Conservation (phyloP, 2,888 invertebrate genomes). For the Habrosyne pyritoides region DNA sequence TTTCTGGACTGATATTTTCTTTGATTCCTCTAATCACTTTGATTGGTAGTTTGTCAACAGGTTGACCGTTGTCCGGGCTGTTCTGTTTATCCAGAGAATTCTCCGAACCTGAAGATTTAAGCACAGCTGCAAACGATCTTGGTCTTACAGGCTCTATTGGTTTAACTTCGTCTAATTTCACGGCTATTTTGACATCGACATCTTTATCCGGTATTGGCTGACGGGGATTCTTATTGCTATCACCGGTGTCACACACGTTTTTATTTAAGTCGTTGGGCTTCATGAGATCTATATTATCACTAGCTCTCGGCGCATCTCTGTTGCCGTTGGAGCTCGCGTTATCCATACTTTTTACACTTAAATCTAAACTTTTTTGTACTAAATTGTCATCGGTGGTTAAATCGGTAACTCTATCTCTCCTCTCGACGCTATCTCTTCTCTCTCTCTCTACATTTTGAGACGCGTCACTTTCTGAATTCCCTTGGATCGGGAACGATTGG, state of each 20-base stretch:
- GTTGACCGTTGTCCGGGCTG: conserved; percentile 67
- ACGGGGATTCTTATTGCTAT: conserved; percentile 28
- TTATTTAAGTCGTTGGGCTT: conserved; percentile 71
- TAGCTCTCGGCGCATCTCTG: conserved; percentile 36
- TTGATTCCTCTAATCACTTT: conserved; percentile 84
- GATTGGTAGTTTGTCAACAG: conserved; percentile 79
- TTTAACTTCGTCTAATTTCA: conserved; percentile 39
- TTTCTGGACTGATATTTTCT: conserved; percentile 86
- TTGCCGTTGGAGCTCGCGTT: conserved; percentile 50
- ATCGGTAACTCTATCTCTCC: conserved; percentile 62
- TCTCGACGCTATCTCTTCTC: conserved; percentile 5
- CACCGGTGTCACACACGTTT: conserved; percentile 43
- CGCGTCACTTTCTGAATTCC: conserved; percentile 44
- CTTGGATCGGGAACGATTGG: conserved; percentile 60
- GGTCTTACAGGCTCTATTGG: conserved; percentile 55
- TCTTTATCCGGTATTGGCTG: conserved; percentile 15
- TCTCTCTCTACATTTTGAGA: conserved; percentile 12
- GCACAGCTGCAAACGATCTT: conserved; percentile 72
- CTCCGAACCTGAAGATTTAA: conserved; percentile 72
- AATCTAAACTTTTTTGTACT: conserved; percentile 79
- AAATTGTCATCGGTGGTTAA: conserved; percentile 76
- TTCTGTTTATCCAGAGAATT: conserved; percentile 70
- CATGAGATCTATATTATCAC: conserved; percentile 72
- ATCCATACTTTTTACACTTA: conserved; percentile 64
- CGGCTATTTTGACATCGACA: conserved; percentile 20